Evolutionary conservation across 2,797 vertebrate genomes (phyloP), one percentile per base, ranked within the genome.

Genomic region (Acanthurus leucopareius): DNA sequence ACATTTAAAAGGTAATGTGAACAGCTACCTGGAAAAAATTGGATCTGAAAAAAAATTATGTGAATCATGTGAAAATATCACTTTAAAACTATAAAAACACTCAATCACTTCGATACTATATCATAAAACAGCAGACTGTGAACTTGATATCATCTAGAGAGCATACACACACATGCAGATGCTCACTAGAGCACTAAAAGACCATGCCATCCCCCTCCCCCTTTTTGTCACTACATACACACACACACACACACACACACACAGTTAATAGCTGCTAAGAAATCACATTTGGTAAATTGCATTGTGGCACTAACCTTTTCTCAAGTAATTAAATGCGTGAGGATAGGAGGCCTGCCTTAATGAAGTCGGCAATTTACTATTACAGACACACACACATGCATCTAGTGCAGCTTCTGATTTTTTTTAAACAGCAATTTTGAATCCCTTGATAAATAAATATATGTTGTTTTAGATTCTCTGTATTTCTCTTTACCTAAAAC

Each of bases 271-370:
- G 83, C 85, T 77, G 83, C 86, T 87, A 84, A 86, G 89, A 91
- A 88, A 91, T 91, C 79, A 89, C 88, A 89, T 91, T 91, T 90
- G 78, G 83, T 89, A 88, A 90, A 90, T 91, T 91, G 88, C 87
- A 48, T 88, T 78, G 86, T 89, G 86, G 86, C 88, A 82, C 84
- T 91, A 91, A 90, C 90, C 88, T 91, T 91, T 90, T 88, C 88
- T 82, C 77, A 80, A 70, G 88, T 86, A 89, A 91, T 91, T 91
- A 88, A 91, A 89, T 87, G 85, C 86, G 79, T 82, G 85, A 79
- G 75, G 58, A 83, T 80, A 82, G 73, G 64, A 87, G 71, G 76
- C 58, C 65, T 77, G 85, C 68, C 71, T 80, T 88, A 86, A 91
- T 91, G 84, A 91, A 91, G 87, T 85, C 82, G 82, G 84, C 87